phyloP scores from a whole-genome alignment of 2,113 vertebrate species.

The Lasiurus borealis region DNA sequence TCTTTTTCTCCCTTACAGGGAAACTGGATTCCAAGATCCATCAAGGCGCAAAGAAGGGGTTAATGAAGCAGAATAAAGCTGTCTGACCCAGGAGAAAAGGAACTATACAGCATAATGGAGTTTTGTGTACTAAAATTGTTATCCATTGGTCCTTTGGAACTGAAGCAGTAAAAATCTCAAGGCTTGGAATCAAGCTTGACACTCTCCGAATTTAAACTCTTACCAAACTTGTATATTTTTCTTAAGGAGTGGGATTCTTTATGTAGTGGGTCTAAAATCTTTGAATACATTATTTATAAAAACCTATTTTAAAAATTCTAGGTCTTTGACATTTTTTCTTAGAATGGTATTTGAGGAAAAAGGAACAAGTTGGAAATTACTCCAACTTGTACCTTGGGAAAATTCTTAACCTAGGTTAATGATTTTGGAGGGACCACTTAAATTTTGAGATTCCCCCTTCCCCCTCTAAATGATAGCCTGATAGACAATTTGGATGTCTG shows the following conservation, averaged over 20 bases:
- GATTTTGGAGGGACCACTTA: background rate
- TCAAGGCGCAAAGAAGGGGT: constrained; percentile 97
- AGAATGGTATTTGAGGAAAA: constrained; percentile 52
- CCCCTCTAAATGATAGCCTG: background rate
- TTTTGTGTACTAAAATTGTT: constrained; percentile 64
- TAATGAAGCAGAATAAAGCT: constrained; percentile 91
- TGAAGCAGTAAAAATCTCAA: constrained; percentile 65
- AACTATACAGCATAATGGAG: constrained; percentile 56
- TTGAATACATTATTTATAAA: constrained; percentile 82
- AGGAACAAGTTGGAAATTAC: constrained; percentile 58
- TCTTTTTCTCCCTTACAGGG: constrained; percentile 88
- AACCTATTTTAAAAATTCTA: constrained; percentile 67
- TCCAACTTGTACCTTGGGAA: constrained; percentile 3
- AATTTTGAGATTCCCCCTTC: background rate
- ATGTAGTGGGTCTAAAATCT: constrained; percentile 64
- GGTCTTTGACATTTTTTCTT: constrained; percentile 71
- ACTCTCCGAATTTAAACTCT: constrained; percentile 71
- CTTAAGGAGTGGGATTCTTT: constrained; percentile 65
- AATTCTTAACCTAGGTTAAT: constrained; percentile 51
- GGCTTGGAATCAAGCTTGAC: constrained; percentile 60
- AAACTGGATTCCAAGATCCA: constrained; percentile 97
- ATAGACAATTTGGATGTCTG: constrained; percentile 38
- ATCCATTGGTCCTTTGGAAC: constrained; percentile 32
- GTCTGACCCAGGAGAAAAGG: constrained; percentile 74
- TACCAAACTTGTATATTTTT: constrained; percentile 78